Evolutionary conservation across 1,140 invertebrate genomes (phyloP).

Genomic region (Rhysida immarginata): DNA sequence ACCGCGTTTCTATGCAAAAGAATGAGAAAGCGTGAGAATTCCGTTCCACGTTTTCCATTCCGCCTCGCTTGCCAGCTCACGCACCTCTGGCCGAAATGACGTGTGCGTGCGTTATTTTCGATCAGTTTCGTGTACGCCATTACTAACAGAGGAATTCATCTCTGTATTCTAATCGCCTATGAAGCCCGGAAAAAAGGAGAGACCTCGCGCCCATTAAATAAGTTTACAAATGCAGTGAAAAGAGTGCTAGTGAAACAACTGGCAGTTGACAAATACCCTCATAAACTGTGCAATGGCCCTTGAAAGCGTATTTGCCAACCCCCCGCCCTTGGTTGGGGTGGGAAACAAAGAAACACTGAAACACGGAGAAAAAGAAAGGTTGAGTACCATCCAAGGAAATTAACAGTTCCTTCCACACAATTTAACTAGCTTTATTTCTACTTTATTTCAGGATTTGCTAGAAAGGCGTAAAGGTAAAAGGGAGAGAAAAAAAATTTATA

Average conservation of each 20-base stretch:
- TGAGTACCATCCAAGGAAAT: not conserved
- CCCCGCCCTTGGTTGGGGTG: not conserved
- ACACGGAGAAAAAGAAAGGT: constrained; percentile 2
- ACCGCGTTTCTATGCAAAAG: too few relatives aligned
- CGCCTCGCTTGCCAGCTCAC: too few relatives aligned
- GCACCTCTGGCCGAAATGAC: too few relatives aligned
- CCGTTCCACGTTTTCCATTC: too few relatives aligned
- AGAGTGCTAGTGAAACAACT: not conserved
- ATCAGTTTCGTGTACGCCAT: not conserved
- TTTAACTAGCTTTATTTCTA: not conserved
- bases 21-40: too few relatives aligned
- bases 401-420: not conserved
- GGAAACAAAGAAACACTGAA: not conserved
- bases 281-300: constrained; percentile 4
- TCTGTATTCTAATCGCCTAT: not conserved
- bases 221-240: not conserved
- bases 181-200: not conserved
- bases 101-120: not conserved
- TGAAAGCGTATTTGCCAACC: constrained; percentile 1
- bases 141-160: not conserved
- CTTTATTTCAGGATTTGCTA: not conserved
- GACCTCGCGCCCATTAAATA: not conserved
- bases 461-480: not conserved
- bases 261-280: not conserved
- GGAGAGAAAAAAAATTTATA: not conserved